Percentiles rank a stretch among this genome's conserved stretches.
These are phyloP conservation scores for Notospermus geniculatus DNA, from an alignment of 1,140 invertebrate species.

Conservation along the genomic window DNA sequence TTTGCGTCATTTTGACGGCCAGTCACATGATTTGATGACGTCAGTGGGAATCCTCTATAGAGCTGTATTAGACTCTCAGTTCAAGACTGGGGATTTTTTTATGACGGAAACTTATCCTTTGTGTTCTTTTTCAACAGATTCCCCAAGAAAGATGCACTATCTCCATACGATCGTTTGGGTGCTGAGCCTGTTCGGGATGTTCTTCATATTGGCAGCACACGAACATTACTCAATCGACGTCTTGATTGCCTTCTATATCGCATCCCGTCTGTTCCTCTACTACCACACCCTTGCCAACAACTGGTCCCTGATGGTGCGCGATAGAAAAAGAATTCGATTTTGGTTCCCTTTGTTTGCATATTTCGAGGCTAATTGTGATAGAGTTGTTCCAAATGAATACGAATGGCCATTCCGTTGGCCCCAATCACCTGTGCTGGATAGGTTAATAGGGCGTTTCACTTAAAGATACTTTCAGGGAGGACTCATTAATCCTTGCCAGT, in stretches of 20 bases:
- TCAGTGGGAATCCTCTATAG: too few species aligned
- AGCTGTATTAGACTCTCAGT: too few species aligned
- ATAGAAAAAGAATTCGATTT: constrained; percentile 75
- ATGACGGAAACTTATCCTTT: too few species aligned
- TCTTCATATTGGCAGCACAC: constrained; percentile 97
- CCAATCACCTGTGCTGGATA: too few species aligned
- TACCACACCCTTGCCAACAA: constrained; percentile 97
- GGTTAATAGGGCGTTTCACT: too few species aligned
- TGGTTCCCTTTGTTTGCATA: constrained; percentile 86
- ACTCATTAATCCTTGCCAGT: too few species aligned
- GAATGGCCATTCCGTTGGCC: constrained; percentile 66
- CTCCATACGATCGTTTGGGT: constrained; percentile 96
- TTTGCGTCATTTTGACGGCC: too few species aligned
- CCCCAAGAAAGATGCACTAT: constrained; percentile 86
- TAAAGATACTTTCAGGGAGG: too few species aligned
- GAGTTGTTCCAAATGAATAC: constrained; percentile 92
- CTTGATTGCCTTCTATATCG: constrained; percentile 98
- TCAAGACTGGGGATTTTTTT: too few species aligned
- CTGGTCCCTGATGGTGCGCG: constrained; percentile 80
- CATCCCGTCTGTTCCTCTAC: constrained; percentile 92
- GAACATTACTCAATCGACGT: constrained; percentile 99
- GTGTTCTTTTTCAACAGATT: constrained; percentile 69
- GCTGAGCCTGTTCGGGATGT: constrained; percentile 98
- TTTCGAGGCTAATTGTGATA: constrained; percentile 91
- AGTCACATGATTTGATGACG: too few species aligned